Evolutionary conservation across 2,797 vertebrate species (phyloP), one percentile per base, ranked within the genome.

Genomic region (Malurus splendens): DNA sequence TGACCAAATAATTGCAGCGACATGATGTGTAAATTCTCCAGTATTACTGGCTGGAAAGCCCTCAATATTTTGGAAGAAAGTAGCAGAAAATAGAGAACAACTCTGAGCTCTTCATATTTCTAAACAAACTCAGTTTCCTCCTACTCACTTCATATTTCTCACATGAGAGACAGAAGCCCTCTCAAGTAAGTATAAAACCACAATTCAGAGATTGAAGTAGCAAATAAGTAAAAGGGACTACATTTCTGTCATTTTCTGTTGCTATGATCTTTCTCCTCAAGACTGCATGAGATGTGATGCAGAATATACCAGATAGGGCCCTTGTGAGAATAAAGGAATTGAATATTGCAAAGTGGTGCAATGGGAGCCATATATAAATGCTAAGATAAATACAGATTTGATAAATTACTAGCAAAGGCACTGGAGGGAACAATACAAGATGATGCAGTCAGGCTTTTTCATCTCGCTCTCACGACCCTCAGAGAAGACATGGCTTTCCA

Each of bases 311-410:
- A 90, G 67, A 92, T 81, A 94, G 79, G 73, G 71, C 90, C 85
- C 74, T 91, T 81, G 89, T 89, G 90, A 90, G 90, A 93, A 78
- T 93, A 92, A 93, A 94, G 87, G 89, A 87, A 92, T 83, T 93
- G 80, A 89, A 82, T 76, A 81, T 76, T 93, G 93, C 82, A 67
- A 93, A 95, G 89, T 93, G 85, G 84, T 73, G 84, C 90, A 86
- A 86, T 92, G 89, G 94, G 90, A 91, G 82, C 70, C 54, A 76
- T 94, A 94, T 83, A 91, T 89, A 93, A 93, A 90, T 93, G 70
- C 90, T 87, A 94, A 93, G 77, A 93, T 93, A 95, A 93, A 95
- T 89, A 91, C 74, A 76, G 87, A 82, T 86, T 83, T 92, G 90
- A 94, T 89, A 84, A 94, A 95, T 89, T 91, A 86, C 93, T 51